phyloP scores from a whole-genome alignment of 2,797 vertebrate species.

The Etheostoma nigrum region DNA sequence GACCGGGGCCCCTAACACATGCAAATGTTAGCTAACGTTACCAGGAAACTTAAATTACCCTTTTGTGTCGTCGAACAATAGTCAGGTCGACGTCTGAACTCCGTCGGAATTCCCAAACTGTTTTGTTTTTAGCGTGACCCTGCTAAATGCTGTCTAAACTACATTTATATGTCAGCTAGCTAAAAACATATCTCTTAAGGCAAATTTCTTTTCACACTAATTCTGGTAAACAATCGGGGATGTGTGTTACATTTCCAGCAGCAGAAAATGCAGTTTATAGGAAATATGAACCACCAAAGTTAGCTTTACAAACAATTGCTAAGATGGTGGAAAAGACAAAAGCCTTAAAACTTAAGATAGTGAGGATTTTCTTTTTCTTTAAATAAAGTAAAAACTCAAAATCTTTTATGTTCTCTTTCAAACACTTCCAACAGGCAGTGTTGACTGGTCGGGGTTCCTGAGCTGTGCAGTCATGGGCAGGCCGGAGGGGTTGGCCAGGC shows the following conservation, averaged over 20 bases:
- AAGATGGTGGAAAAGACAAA: neutral
- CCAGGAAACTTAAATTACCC: too few species aligned
- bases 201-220: neutral
- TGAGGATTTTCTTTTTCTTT: neutral
- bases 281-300: too few species aligned
- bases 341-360: neutral
- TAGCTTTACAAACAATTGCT: neutral
- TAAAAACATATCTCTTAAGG: neutral
- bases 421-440: slow-evolving; percentile 49
- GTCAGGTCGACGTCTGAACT: too few species aligned
- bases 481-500: slow-evolving; percentile 73
- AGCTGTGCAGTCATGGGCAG: slow-evolving; percentile 74
- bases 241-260: neutral
- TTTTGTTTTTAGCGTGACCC: too few species aligned
- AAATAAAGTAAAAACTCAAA: neutral
- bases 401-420: slow-evolving; percentile 17
- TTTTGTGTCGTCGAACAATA: too few species aligned
- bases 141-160: neutral
- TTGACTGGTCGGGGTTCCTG: slow-evolving; percentile 46
- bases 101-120: too few species aligned
- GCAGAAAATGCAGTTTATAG: neutral
- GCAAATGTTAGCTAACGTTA: too few species aligned
- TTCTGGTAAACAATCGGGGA: neutral
- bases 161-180: neutral
- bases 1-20: too few species aligned